Base-by-base conservation (phyloP, 1,140 invertebrate species). In the Hyles euphorbiae region DNA sequence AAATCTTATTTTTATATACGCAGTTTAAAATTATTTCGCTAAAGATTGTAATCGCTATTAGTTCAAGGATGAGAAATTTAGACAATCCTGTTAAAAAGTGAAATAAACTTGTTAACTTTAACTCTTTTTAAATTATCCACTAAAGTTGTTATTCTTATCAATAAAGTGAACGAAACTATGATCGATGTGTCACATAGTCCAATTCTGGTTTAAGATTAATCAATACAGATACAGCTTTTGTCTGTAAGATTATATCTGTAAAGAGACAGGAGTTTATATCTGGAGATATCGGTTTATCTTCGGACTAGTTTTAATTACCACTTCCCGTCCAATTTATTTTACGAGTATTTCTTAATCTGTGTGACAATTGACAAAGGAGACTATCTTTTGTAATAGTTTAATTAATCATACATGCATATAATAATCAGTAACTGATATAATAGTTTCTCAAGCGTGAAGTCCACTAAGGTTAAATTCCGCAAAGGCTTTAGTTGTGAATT, bases 101-200 rank as follows among this genome's bases (percentile, higher is more conserved):
- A 45, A 44, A 32, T 43, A 54, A 3, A 44, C 40, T 22, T 8
- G 11, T 43, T 22, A 22, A 45, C 7, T 36, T 34, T 40, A 54
- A 54, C 40, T 54, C 36, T 11, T 12, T 7, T 12, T 22, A 11
- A 40, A 22, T 44, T 54, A 54, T 54, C 11, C 8, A 48, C 32
- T 32, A 67, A 8, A 40, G 67, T 63, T 81, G 74, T 82, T 74
- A 68, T 56, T 63, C 72, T 83, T 83, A 84, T 84, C 79, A 81
- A 74, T 70, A 55, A 66, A 75, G 59, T 76, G 70, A 66, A 85
- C 78, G 81, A 84, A 86, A 86, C 83, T 78, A 84, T 86, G 84
- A 87, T 87, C 61, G 84, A 87, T 87, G 81, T 67, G 72, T 33
- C 66, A 67, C 58, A 63, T 64, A 61, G 58, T 61, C 61, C 50